Evolutionary conservation across 1,140 invertebrate genomes (phyloP), one percentile per base, ranked within the genome.

Genomic region (Euwallacea similis): DNA sequence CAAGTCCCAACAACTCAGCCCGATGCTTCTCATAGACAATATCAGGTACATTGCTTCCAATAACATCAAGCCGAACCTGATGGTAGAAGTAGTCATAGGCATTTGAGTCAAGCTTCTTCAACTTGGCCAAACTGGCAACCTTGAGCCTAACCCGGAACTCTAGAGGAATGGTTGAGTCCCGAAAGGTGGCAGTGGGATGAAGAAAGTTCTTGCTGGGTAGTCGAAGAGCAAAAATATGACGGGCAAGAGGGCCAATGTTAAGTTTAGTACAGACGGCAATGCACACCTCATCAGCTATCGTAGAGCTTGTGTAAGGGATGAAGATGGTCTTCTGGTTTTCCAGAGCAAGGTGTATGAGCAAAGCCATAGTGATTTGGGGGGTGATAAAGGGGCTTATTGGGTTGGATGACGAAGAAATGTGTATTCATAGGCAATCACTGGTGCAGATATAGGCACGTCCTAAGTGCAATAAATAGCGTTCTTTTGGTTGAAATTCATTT

Each of bases 1-100:
- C 91, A 44, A 96, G 82, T 0, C 93, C 93, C 55, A 94, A 83
- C 0, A 93, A 83, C 82, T 93, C 88, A 58, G 87, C 82, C 80
- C 90, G 90, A 73, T 90, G 87, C 70, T 88, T 88, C 46, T 91
- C 88, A 83, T 90, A 92, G 66, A 87, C 85, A 63, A 94, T 88
- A 79, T 93, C 91, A 15, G 87, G 84, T 72, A 96, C 89, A 77
- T 89, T 89, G 76, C 90, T 92, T 58, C 91, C 85, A 46, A 93
- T 82, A 13, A 95, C 88, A 86, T 95, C 93, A 77, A 86, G 85
- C 44, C 91, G 84, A 42, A 89, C 90, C 88, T 96, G 94, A 81
- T 90, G 87, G 81, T 93, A 96, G 79, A 91, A 92, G 82, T 94
- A 96, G 76, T 93, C 87, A 78, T 93, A 94, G 10, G 93, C 90